Base-by-base conservation (phyloP, 2,888 invertebrate genomes). In the Pomacea canaliculata region DNA sequence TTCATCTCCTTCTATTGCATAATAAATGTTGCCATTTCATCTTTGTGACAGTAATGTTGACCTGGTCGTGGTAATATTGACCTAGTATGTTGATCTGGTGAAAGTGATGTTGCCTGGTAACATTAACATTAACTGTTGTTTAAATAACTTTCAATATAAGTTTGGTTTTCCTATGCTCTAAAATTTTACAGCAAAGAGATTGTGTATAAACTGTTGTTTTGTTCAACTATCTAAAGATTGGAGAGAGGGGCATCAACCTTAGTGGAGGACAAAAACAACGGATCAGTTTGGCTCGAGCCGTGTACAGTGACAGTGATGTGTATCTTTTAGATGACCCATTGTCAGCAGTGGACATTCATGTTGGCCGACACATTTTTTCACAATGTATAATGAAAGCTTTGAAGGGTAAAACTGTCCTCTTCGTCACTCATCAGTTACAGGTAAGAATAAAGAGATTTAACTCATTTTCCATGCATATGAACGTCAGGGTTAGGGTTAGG, bases 261-360 rank as follows among this genome's bases (percentile, higher is more conserved):
- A 86, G 86, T 78, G 87, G 88, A 18, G 88, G 88, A 16, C 88
- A 88, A 82, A 88, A 88, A 73, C 88, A 88, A 80, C 73, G 88
- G 27, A 80, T 88, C 69, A 85, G 86, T 71, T 77, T 88, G 75
- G 88, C 87, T 7, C 81, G 88, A 23, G 87, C 88, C 0, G 83
- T 87, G 66, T 88, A 88, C 83, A 86, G 87, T 75, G 81, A 87
- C 76, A 83, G 79, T 60, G 87, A 87, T 74, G 83, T 88, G 51
- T 84, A 84, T 73, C 80, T 88, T 10, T 76, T 88, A 66, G 88
- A 88, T 73, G 88, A 88, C 77, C 88, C 88, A 10, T 81, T 88
- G 48, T 88, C 88, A 37, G 87, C 88, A 0, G 87, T 88, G n/a
- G 88, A 88, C 75, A 83, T 86, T n/a, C 87, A 87, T 71, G 81